Evolutionary conservation across 1,140 invertebrate species (phyloP).

Genomic region (Batillaria attramentaria): DNA sequence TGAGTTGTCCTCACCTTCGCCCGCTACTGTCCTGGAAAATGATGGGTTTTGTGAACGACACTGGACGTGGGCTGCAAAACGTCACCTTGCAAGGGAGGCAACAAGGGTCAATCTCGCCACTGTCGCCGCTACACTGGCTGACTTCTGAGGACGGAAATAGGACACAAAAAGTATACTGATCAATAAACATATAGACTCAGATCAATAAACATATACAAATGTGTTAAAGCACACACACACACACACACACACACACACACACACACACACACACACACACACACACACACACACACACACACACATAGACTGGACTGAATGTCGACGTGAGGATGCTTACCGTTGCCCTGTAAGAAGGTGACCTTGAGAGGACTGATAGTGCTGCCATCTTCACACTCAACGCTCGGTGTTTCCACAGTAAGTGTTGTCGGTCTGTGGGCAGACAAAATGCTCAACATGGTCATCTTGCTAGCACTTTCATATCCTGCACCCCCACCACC

Average conservation of each 20-base stretch:
- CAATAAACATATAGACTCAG: too few species aligned
- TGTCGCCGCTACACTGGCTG: conserved; percentile 57
- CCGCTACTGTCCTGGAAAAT: conserved; percentile 60
- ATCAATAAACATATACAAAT: not conserved
- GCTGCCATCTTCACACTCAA: conserved; percentile 68
- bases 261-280: not conserved
- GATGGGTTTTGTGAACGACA: conserved; percentile 65
- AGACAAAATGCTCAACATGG: not conserved
- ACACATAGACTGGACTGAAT: too few species aligned
- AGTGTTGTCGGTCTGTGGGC: conserved; percentile 33
- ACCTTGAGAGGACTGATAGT: conserved; percentile 62
- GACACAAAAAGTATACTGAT: too few species aligned
- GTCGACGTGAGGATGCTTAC: conserved; percentile 46
- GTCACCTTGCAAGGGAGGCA: conserved; percentile 60
- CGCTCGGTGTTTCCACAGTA: conserved; percentile 52
- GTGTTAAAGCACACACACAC: too few species aligned
- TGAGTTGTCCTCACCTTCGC: conserved; percentile 44
- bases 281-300: too few species aligned
- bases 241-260: not conserved
- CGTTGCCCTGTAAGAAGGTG: conserved; percentile 58
- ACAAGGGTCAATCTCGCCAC: conserved; percentile 59
- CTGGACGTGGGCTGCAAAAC: conserved; percentile 63
- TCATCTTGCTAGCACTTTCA: not conserved
- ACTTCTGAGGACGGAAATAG: conserved; percentile 53
- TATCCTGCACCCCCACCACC: not conserved